Evolutionary conservation across 2,888 invertebrate genomes (phyloP).

Genomic region (Acanthosepion pharaonis): DNA sequence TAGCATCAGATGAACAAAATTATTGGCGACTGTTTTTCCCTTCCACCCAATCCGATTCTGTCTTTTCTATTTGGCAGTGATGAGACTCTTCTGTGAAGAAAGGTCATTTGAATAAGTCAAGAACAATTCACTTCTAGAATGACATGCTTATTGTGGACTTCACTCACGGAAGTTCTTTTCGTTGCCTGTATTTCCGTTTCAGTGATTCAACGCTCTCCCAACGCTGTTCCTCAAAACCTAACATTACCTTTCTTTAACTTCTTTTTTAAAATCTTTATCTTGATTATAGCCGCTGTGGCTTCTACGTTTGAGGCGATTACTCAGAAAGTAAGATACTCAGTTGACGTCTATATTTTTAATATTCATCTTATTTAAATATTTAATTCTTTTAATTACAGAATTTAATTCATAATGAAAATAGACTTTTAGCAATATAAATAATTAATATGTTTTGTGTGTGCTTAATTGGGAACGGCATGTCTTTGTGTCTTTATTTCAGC

Average conservation of each 20-base stretch:
- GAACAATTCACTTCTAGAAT: neutral
- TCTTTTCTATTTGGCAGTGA: neutral
- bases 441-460: no score
- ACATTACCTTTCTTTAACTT: neutral
- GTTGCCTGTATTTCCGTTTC: neutral
- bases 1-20: conserved; percentile 22
- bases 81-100: neutral
- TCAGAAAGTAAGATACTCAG: no score
- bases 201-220: neutral
- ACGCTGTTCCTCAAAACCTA: neutral
- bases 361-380: no score
- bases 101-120: neutral
- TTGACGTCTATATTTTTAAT: no score
- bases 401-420: no score
- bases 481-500: no score
- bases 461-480: no score
- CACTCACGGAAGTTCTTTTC: neutral
- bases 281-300: neutral
- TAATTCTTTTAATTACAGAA: no score
- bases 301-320: neutral
- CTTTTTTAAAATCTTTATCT: neutral
- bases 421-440: no score
- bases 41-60: neutral
- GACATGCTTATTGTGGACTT: neutral
- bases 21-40: neutral